Evolutionary conservation across 2,113 vertebrate species (phyloP).

Genomic region (Burhinus bistriatus): DNA sequence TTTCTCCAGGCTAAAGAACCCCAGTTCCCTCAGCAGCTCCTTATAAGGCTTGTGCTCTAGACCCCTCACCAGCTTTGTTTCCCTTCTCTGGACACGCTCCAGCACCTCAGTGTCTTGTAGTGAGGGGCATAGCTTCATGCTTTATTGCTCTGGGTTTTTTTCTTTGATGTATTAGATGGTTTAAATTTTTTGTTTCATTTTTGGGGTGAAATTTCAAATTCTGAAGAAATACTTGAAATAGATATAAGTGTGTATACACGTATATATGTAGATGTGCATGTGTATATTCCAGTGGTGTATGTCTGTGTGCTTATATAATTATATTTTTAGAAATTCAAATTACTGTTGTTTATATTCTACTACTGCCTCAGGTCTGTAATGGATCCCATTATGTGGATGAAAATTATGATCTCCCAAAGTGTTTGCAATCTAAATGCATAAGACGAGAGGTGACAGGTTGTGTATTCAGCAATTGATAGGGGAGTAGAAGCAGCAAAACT

Average conservation of each 20-base stretch:
- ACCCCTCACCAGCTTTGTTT: no score
- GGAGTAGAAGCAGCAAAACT: background rate
- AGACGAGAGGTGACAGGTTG: background rate
- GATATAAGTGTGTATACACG: background rate
- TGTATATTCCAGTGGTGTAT: background rate
- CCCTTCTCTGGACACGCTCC: no score
- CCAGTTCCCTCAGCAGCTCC: no score
- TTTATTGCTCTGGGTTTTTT: background rate
- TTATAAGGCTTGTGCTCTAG: no score
- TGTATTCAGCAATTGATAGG: background rate
- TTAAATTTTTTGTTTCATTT: slow-evolving; percentile 21
- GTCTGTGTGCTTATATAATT: background rate
- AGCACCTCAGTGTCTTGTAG: no score
- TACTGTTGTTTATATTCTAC: background rate
- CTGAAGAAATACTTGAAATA: background rate
- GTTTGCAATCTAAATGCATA: background rate
- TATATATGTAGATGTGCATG: background rate
- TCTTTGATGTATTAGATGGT: background rate
- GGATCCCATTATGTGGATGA: background rate
- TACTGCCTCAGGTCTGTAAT: background rate
- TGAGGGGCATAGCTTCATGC: background rate
- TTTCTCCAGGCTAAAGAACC: no score
- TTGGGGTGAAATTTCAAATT: background rate
- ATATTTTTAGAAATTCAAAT: background rate
- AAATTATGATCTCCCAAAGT: background rate